Evolutionary conservation across 2,888 invertebrate species (phyloP).

Genomic region (Allolobophora icterica): DNA sequence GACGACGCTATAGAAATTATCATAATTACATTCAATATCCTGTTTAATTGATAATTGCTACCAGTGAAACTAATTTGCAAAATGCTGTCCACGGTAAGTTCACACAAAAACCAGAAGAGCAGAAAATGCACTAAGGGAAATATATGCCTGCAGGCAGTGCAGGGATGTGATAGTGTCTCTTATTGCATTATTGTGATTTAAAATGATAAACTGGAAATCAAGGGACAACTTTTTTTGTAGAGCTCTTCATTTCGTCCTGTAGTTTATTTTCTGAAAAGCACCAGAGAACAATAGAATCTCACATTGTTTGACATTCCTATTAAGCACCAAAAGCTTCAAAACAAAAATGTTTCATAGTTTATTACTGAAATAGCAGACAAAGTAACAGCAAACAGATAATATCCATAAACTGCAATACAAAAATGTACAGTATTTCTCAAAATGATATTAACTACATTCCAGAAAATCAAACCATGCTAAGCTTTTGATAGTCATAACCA

Average conservation of each 20-base stretch:
- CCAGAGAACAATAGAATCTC: not conserved
- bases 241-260: not conserved
- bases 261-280: not conserved
- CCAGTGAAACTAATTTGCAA: too few species aligned
- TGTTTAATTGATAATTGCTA: too few species aligned
- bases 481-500: not conserved
- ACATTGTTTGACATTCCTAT: not conserved
- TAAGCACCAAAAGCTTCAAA: not conserved
- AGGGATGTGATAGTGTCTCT: not conserved
- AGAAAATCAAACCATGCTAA: not conserved
- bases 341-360: not conserved
- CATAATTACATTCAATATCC: too few species aligned
- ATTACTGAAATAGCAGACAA: not conserved
- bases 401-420: slow-evolving; percentile 12
- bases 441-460: not conserved
- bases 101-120: not conserved
- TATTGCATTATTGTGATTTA: not conserved
- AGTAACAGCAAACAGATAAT: slow-evolving; percentile 17
- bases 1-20: too few species aligned
- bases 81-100: too few species aligned
- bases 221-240: not conserved
- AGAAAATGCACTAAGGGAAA: too few species aligned
- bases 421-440: not conserved
- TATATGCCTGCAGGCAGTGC: too few species aligned
- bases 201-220: not conserved